Base-by-base conservation (phyloP, 2,888 invertebrate genomes). In the Chrysodeixis includens region DNA sequence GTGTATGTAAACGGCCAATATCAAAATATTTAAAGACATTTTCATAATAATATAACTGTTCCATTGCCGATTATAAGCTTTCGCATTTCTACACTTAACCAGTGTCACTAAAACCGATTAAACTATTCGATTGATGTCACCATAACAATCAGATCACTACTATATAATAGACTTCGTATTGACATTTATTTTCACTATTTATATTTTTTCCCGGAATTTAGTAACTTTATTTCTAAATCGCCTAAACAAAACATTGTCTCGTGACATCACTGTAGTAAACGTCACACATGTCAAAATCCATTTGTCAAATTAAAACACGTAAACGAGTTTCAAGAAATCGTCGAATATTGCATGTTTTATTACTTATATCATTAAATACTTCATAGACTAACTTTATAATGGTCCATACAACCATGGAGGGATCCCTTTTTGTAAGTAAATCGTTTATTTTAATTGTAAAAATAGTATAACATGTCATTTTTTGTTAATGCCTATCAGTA, bases 401-500 rank as follows among this genome's bases (percentile, higher is more conserved):
- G 94, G 93, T 93, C 20, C 84, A 93, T 69, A 92, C 90, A 30
- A 87, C 92, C 18, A 92, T 93, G 90, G 94, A 94, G 71, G 93
- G 93, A 51, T 83, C 93, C 10, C 81, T 94, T 40, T 94, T 94
- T 82, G 94, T 94, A 89, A 90, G 93, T 90, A 62, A 14, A 8
- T 10, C 52, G 0, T 7, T 22, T 14, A 20, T 46, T 16, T 5
- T 0, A 1, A 32, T 32, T 40, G 0, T 14, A 12, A 30, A 0
- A 0, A 22, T 10, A 12, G 4, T 57, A n/a, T 0, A n/a, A 22
- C 55, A 40, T 12, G 1, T 16, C n/a, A 12, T 49, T 49, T 20
- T 9, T 9, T 18, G n/a, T n/a, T n/a, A n/a, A n/a, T n/a, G n/a
- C n/a, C n/a, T n/a, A n/a, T n/a, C n/a, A 16, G 8, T 6, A 46